phyloP scores from a whole-genome alignment of 2,797 vertebrate species.

The Myiotriccus ornatus region DNA sequence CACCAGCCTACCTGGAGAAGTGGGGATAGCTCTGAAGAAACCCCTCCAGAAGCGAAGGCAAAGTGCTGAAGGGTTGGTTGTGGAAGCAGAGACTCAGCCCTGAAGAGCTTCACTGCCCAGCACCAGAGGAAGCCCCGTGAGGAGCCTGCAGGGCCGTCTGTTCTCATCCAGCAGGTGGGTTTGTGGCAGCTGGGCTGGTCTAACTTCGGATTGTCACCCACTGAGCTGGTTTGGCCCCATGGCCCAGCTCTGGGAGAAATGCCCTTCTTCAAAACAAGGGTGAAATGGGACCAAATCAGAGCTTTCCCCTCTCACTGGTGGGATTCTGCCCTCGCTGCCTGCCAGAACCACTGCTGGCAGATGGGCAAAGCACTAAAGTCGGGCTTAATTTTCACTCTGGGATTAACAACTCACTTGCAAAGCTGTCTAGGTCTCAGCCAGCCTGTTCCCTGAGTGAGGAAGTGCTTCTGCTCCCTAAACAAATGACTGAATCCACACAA shows the following conservation, averaged over 20 bases:
- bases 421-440: background rate
- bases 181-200: background rate
- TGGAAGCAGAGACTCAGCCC: background rate
- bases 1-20: background rate
- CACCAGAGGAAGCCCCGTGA: background rate
- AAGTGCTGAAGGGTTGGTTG: background rate
- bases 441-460: background rate
- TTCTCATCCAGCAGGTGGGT: background rate
- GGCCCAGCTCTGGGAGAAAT: background rate
- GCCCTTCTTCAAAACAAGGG: background rate
- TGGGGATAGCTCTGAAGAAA: background rate
- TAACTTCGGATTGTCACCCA: background rate
- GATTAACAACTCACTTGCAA: background rate
- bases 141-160: background rate
- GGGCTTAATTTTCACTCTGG: background rate
- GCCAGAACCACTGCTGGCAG: background rate
- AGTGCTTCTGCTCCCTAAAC: background rate
- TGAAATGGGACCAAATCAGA: background rate
- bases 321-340: background rate
- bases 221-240: background rate
- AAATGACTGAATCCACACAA: background rate
- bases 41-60: background rate
- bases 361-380: background rate
- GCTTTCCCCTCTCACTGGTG: background rate
- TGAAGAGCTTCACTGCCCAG: background rate